Base-by-base conservation (phyloP, 35 echinoderm and acorn worm genomes). In the Diadema setosum region DNA sequence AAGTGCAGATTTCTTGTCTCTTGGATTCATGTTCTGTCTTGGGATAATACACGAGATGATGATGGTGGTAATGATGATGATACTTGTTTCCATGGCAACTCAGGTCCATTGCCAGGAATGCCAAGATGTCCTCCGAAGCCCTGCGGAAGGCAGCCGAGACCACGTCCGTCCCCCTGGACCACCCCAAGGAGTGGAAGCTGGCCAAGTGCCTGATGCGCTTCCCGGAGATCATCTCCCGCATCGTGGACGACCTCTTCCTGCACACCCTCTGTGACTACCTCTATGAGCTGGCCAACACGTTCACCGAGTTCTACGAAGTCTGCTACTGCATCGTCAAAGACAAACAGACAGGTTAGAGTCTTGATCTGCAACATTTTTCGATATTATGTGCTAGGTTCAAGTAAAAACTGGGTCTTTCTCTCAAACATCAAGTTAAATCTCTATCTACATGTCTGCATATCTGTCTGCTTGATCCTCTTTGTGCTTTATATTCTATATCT, bases 141-240 rank as follows among this genome's bases (percentile, higher is more conserved):
- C 50, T 99, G 20, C 58, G 42, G 25, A 59, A 91, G 42, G 93
- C 88, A 5, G 92, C 93, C 11, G 75, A 56, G 42, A 80, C 85
- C 39, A 94, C 86, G 3, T 52, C 85, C 16, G 83, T 99, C 21
- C 44, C 82, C 17, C 35, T 92, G 1, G 86, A 89, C 15, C 96
- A 99, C 63, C 84, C 81, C 17, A 99, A 99, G 80, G 96, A 99
- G 63, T 99, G 96, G 96, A 99, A 99, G 45, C 93, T 99, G 26
- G 93, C 92, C 63, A 99, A 99, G 70, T 94, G 87, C 73, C 40
- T 99, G 16, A 41, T 61, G 3, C 81, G 93, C 12, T 92, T 94
- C 59, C 96, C 96, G 30, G 85, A 92, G 43, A 65, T 99, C 39
- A 85, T 99, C 37, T 23, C 89, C 0, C 67, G 90, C 42, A 90